Conservation (phyloP, 2,888 invertebrate species). For the Andricus quercusramuli region DNA sequence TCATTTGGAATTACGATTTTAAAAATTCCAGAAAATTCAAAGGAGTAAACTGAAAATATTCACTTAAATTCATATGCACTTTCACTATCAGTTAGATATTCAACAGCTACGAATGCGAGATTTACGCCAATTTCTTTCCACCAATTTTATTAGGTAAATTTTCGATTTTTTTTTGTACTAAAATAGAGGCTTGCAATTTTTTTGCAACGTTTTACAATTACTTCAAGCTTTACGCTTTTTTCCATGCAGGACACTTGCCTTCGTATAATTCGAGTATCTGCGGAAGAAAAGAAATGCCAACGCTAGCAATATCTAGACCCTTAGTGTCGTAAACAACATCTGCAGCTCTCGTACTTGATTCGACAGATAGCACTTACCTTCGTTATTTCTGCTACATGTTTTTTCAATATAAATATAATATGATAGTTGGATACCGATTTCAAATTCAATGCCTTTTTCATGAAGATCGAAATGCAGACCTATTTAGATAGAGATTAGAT, state of each 20-base stretch:
- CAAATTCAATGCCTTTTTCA: too few relatives aligned
- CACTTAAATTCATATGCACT: too few relatives aligned
- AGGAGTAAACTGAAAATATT: too few relatives aligned
- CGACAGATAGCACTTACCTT: neutral
- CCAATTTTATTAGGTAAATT: too few relatives aligned
- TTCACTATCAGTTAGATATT: too few relatives aligned
- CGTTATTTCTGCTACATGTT: neutral
- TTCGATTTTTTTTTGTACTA: neutral
- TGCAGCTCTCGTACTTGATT: neutral
- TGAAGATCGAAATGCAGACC: too few relatives aligned
- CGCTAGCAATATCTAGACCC: neutral
- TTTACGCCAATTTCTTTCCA: too few relatives aligned
- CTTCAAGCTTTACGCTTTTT: neutral
- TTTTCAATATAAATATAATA: neutral
- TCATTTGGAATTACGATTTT: too few relatives aligned
- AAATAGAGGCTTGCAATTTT: neutral
- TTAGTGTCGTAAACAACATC: constrained; percentile 1
- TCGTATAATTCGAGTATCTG: constrained; percentile 2
- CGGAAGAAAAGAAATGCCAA: constrained; percentile 7
- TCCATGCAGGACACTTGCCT: neutral
- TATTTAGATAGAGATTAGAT: too few relatives aligned
- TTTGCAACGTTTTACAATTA: neutral
- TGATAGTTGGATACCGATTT: too few relatives aligned
- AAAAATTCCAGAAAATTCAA: too few relatives aligned
- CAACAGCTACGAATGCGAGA: too few relatives aligned